Evolutionary conservation across 2,797 vertebrate genomes (phyloP).

Genomic region (Labeo calbasu): DNA sequence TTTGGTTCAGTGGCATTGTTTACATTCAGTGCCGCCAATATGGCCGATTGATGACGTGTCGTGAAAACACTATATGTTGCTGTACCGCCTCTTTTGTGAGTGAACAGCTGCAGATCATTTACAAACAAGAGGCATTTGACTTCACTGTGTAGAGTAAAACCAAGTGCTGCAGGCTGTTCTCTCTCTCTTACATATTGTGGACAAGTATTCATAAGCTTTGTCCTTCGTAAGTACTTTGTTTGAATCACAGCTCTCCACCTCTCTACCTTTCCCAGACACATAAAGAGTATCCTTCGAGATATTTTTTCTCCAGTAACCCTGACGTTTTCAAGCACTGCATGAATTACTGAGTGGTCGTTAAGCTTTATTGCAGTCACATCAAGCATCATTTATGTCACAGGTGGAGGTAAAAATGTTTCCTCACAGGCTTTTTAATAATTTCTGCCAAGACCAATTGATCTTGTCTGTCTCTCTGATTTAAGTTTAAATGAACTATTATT

Average conservation of each 20-base stretch:
- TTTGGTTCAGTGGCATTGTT: no score
- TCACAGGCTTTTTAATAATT: not conserved
- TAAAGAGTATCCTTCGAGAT: not conserved
- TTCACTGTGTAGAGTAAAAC: not conserved
- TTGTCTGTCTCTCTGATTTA: not conserved
- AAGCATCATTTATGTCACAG: constrained; percentile 11
- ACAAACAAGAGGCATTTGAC: constrained; percentile 2
- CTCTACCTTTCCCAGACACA: not conserved
- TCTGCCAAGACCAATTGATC: not conserved
- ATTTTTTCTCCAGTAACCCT: constrained; percentile 12
- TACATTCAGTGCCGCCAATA: no score
- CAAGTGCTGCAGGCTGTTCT: not conserved
- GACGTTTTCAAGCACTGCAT: not conserved
- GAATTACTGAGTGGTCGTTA: constrained; percentile 36
- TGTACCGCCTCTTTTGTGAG: not conserved
- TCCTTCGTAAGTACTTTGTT: constrained; percentile 9
- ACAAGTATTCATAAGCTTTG: constrained; percentile 7
- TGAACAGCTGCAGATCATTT: not conserved
- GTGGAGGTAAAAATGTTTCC: not conserved
- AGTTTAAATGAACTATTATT: not conserved
- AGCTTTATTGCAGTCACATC: constrained; percentile 32
- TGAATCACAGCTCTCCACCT: not conserved
- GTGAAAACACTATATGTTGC: not conserved
- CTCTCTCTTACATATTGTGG: not conserved
- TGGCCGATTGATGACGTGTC: no score